phyloP scores from a whole-genome alignment of 2,113 vertebrate genomes.

The Capricornis sumatraensis region DNA sequence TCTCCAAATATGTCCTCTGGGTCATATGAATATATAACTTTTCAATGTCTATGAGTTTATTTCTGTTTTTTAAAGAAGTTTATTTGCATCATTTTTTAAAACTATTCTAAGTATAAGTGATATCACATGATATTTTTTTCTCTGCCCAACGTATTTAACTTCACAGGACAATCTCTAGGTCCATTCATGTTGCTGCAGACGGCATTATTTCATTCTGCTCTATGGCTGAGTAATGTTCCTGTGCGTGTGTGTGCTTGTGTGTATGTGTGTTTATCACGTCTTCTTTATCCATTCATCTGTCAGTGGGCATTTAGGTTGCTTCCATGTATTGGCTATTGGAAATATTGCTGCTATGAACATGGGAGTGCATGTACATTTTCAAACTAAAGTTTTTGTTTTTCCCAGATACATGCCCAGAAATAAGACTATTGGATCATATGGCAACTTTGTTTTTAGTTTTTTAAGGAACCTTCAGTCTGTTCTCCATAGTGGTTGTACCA shows the following conservation, averaged over 20 bases:
- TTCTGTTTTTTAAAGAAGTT: background rate
- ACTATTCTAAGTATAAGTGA: background rate
- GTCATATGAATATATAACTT: background rate
- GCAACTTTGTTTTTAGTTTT: background rate
- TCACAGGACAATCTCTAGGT: background rate
- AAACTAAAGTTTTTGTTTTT: background rate
- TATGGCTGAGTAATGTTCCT: background rate
- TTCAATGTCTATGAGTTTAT: background rate
- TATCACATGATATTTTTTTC: background rate
- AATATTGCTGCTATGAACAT: background rate
- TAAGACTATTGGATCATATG: background rate
- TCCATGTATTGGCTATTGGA: background rate
- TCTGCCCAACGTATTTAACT: background rate
- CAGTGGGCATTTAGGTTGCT: background rate
- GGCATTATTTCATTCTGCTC: background rate
- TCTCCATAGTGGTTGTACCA: background rate
- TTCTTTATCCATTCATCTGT: background rate
- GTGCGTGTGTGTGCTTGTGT: background rate
- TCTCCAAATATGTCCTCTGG: background rate
- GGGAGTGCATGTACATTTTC: background rate
- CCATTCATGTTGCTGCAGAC: background rate
- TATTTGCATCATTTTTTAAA: background rate
- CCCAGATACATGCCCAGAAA: background rate
- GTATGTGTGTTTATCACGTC: background rate
- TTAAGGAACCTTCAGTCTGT: background rate